Percentiles rank a stretch among this genome's conserved stretches.
phyloP scores from a whole-genome alignment of 1,140 invertebrate genomes.

The Drosophila oshimai region DNA sequence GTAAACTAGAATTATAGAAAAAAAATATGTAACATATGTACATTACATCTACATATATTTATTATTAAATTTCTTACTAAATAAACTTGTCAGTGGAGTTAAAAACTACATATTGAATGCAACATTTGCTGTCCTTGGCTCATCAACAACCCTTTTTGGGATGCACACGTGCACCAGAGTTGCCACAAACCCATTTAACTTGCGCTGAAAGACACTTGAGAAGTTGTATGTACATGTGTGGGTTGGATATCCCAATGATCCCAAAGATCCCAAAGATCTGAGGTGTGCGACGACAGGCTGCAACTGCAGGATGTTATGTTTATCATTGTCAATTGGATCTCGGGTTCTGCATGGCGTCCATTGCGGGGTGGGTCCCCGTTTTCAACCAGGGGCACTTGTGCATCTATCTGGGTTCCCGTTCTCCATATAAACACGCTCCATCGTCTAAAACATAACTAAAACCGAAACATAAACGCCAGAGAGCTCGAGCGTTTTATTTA shows the following conservation, averaged over 20 bases:
- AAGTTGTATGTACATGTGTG: slow-evolving; percentile 4
- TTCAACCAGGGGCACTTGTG: slow-evolving; percentile 4
- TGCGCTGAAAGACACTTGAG: slow-evolving; percentile 59
- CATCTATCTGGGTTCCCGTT: not conserved
- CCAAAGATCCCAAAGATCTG: slow-evolving; percentile 6
- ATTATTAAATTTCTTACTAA: too few species aligned
- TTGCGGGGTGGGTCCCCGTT: slow-evolving; percentile 45
- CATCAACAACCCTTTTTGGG: slow-evolving; percentile 3
- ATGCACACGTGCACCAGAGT: slow-evolving; percentile 4
- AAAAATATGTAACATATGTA: too few species aligned
- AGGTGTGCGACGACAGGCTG: slow-evolving; percentile 37
- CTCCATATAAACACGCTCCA: slow-evolving; percentile 48
- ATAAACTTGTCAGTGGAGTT: not conserved
- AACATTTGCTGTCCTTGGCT: not conserved
- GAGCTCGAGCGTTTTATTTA: slow-evolving; percentile 56
- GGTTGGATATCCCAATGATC: not conserved
- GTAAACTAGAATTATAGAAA: too few species aligned
- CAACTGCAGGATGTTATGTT: slow-evolving; percentile 73
- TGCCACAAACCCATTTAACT: not conserved
- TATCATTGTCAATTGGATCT: slow-evolving; percentile 71
- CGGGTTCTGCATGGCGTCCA: slow-evolving; percentile 47
- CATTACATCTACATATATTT: too few species aligned
- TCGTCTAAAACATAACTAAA: slow-evolving; percentile 20
- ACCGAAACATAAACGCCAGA: slow-evolving; percentile 22
- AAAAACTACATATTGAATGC: not conserved